Evolutionary conservation across 2,113 vertebrate species (phyloP).

Genomic region (Antechinus flavipes): DNA sequence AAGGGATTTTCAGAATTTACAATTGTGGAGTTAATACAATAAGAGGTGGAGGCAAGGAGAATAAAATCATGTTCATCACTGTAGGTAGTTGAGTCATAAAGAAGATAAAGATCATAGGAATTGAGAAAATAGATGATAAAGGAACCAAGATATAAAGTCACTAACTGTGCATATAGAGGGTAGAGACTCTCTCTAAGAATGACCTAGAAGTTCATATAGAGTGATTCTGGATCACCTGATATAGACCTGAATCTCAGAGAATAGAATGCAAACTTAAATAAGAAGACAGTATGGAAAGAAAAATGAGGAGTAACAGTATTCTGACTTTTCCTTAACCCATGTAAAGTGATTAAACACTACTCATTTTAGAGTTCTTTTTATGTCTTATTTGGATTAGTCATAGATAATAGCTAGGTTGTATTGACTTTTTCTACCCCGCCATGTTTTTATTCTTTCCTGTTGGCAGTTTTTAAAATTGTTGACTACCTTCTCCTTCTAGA

Average conservation of each 20-base stretch:
- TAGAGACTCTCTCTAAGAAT: background rate
- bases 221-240: background rate
- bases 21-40: background rate
- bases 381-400: background rate
- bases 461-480: background rate
- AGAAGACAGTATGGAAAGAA: background rate
- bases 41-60: background rate
- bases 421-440: background rate
- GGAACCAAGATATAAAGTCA: background rate
- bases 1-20: background rate
- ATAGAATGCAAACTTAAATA: background rate
- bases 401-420: background rate
- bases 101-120: background rate
- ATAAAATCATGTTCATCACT: background rate
- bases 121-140: background rate
- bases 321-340: background rate
- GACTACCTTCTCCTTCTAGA: background rate
- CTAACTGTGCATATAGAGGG: background rate
- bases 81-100: background rate
- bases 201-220: background rate
- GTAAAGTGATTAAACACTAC: background rate
- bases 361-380: background rate
- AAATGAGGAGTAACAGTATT: background rate
- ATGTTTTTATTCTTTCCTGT: background rate
- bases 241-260: background rate